Evolutionary conservation across 2,797 vertebrate genomes (phyloP), one percentile per base, ranked within the genome.

Genomic region (Tenualosa thibaudeaui): DNA sequence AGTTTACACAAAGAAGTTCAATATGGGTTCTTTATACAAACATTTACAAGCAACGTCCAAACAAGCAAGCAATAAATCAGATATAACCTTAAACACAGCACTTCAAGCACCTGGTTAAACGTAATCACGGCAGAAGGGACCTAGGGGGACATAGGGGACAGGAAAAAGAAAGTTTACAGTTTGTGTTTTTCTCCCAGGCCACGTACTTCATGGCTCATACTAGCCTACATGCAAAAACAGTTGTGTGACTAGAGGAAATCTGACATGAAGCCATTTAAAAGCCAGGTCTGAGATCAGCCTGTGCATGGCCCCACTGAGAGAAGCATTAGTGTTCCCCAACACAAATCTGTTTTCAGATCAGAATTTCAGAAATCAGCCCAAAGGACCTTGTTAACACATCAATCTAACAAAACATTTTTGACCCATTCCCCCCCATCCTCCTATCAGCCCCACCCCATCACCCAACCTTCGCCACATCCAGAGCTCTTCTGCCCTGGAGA

Each of bases 261-360:
- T 54, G 53, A 54, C 53, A 54, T 54, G 15, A 56, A 19, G 0
- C 15, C 19, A 17, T 56, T 2, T 56, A 17, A 17, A 56, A 56
- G 53, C 31, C 31, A 56, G 53, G 19, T 56, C 17, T 19, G 53
- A 56, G 15, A 19, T 13, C 4, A 15, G 53, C 15, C 53, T 56
- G 17, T 56, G 53, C 15, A 13, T 15, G 3, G 13, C 15, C 15
- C 15, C 53, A 3, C 15, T 13, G 31, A 31, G 31, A 31, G 31
- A 1, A 31, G 15, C 15, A 15, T 56, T 15, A 56, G 54, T 56
- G 54, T 56, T 56, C 22, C 6, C 58, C n/a, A n/a, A 22, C 58
- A 22, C 58, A 50, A 46, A 31, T 31, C 68, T 81, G 75, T 12
- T 84, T 13, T 81, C 54, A 81, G 51, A 83, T 62, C 49, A 83